phyloP scores from a whole-genome alignment of 2,888 invertebrate species.

The Ectemnius continuus region DNA sequence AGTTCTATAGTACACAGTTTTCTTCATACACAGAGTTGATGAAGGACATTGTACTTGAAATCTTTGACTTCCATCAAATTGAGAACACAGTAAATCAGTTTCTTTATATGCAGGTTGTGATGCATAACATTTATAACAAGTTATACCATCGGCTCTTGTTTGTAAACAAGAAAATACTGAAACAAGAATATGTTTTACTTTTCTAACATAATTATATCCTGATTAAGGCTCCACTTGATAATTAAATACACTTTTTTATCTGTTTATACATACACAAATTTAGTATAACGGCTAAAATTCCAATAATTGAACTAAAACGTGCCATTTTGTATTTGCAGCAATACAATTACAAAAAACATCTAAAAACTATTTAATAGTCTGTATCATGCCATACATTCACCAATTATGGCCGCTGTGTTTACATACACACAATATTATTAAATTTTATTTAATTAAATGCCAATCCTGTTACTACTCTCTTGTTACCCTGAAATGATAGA shows the following conservation, averaged over 20 bases:
- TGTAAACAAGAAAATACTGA: constrained; percentile 6
- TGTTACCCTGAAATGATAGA: too few species aligned
- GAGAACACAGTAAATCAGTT: constrained; percentile 85
- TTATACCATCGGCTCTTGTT: constrained; percentile 78
- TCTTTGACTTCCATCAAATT: constrained; percentile 85
- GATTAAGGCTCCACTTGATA: too few species aligned
- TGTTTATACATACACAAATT: constrained; percentile 37
- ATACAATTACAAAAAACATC: too few species aligned
- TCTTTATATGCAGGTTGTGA: constrained; percentile 81
- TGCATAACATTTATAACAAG: constrained; percentile 88
- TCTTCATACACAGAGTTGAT: constrained; percentile 92
- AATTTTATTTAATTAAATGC: too few species aligned
- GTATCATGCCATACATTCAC: too few species aligned
- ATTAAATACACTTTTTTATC: constrained; percentile 4
- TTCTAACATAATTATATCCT: too few species aligned
- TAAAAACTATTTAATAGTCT: too few species aligned
- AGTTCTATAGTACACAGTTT: constrained; percentile 79
- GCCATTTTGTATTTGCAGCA: too few species aligned
- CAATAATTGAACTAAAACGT: too few species aligned
- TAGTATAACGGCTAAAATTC: constrained; percentile 19
- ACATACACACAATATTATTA: too few species aligned
- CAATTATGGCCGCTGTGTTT: too few species aligned
- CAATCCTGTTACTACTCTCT: too few species aligned
- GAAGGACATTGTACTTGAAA: constrained; percentile 88
- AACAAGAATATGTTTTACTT: neutral